Evolutionary conservation across 1,140 invertebrate species (phyloP).

Genomic region (Probaryconus sp.): DNA sequence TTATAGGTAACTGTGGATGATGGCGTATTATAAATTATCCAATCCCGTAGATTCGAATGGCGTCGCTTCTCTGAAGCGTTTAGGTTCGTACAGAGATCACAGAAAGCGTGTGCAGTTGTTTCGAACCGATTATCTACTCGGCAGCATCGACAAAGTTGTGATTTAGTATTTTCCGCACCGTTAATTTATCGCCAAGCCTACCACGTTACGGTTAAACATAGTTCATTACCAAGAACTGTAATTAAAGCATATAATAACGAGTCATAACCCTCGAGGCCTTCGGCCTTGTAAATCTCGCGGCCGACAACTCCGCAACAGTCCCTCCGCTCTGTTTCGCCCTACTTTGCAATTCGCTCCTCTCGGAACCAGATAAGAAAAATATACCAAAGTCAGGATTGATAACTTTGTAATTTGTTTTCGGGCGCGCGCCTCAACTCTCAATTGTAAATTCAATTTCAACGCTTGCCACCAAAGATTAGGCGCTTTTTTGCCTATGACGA

Average conservation of each 20-base stretch:
- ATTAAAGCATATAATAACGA: conserved; percentile 78
- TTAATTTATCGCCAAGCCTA: conserved; percentile 77
- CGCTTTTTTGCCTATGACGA: conserved; percentile 16
- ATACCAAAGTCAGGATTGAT: conserved; percentile 33
- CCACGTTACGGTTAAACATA: conserved; percentile 77
- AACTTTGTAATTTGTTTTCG: conserved; percentile 42
- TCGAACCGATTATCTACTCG: conserved; percentile 75
- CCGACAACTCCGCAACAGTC: conserved; percentile 64
- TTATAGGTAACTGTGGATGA: too few species aligned
- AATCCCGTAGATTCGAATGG: conserved; percentile 2
- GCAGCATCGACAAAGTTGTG: conserved; percentile 76
- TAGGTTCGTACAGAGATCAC: conserved; percentile 47
- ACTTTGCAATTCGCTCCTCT: conserved; percentile 46
- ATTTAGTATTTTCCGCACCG: conserved; percentile 77
- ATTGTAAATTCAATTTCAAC: conserved; percentile 32
- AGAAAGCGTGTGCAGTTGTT: conserved; percentile 69
- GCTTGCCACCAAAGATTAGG: conserved; percentile 5
- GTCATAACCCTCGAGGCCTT: conserved; percentile 73
- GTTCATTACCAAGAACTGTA: conserved; percentile 77
- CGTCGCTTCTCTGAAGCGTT: conserved; percentile 37
- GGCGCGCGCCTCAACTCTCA: not conserved
- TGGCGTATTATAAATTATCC: too few species aligned
- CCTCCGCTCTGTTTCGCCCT: conserved; percentile 28
- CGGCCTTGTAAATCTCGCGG: conserved; percentile 75
- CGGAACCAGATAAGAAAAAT: conserved; percentile 44